Conservation (phyloP, 2,888 invertebrate genomes). For the Micoletzkya japonica region DNA sequence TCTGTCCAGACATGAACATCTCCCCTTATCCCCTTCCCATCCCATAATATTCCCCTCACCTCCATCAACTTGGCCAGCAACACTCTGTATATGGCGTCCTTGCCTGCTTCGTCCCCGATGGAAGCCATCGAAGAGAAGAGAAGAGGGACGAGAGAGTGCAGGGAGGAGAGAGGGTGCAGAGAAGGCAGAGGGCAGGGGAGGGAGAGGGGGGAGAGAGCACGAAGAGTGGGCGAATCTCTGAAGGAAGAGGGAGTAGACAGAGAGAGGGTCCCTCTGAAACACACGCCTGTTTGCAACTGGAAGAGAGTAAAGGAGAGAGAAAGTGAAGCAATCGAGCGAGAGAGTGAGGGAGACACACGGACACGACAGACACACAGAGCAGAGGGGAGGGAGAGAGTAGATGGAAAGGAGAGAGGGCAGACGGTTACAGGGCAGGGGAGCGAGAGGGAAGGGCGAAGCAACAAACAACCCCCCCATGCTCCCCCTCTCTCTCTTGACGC, state of each 20-base stretch:
- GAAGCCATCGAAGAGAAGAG: background rate
- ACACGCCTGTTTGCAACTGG: background rate
- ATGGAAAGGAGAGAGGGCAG: background rate
- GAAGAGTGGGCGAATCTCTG: background rate
- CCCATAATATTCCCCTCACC: constrained; percentile 7
- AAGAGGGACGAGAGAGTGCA: background rate
- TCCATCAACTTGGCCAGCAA: constrained; percentile 27
- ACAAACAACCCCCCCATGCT: background rate
- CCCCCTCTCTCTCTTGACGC: too few relatives aligned
- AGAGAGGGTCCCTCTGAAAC: too few relatives aligned
- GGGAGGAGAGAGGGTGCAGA: background rate
- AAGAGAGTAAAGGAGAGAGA: background rate
- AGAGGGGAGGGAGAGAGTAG: background rate
- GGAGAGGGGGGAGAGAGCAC: background rate
- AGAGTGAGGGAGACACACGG: background rate
- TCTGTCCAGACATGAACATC: too few relatives aligned
- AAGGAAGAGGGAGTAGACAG: background rate
- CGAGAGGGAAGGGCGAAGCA: background rate
- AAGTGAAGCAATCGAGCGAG: background rate
- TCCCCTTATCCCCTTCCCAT: background rate
- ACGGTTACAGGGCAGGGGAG: background rate
- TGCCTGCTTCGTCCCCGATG: background rate
- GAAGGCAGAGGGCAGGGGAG: background rate
- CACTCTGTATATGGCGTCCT: constrained; percentile 28
- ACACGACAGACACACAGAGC: background rate